These are phyloP conservation scores for Hoplostethus atlanticus DNA, from an alignment of 2,797 vertebrate species.

Conservation along the genomic window DNA sequence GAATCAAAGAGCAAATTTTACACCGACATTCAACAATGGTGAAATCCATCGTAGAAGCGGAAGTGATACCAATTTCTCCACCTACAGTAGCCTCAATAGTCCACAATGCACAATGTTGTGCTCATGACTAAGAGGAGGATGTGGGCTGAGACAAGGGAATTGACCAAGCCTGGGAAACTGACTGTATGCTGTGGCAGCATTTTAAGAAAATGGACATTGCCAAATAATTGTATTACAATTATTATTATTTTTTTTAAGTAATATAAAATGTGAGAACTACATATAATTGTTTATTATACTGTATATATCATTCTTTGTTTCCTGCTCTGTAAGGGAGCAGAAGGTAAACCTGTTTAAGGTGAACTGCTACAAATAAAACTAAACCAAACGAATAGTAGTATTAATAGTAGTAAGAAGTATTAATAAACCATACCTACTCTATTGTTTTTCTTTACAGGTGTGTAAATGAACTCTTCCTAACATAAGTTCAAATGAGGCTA, in stretches of 20 bases:
- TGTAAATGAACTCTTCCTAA: not conserved
- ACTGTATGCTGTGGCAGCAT: not conserved
- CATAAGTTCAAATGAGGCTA: not conserved
- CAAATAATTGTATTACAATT: not conserved
- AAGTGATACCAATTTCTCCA: too few species aligned
- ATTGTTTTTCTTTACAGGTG: not conserved
- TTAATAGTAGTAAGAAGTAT: too few species aligned
- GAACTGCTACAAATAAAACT: not conserved
- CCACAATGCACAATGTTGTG: not conserved
- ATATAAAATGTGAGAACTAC: too few species aligned
- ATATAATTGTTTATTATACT: not conserved
- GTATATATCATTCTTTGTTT: not conserved
- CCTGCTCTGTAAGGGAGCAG: not conserved
- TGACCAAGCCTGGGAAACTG: not conserved
- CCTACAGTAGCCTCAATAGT: too few species aligned
- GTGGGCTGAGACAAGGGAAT: too few species aligned
- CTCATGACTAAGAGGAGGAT: not conserved
- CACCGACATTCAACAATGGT: too few species aligned
- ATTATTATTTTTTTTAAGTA: too few species aligned
- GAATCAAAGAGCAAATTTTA: too few species aligned
- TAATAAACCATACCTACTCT: too few species aligned
- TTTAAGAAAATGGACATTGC: not conserved
- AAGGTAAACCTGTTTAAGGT: not conserved
- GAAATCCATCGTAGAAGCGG: too few species aligned
- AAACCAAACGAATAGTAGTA: too few species aligned